These are phyloP conservation scores for Mesocentrotus franciscanus DNA, from an alignment of 53 echinoderm and acorn worm genomes.

Conservation along the genomic window DNA sequence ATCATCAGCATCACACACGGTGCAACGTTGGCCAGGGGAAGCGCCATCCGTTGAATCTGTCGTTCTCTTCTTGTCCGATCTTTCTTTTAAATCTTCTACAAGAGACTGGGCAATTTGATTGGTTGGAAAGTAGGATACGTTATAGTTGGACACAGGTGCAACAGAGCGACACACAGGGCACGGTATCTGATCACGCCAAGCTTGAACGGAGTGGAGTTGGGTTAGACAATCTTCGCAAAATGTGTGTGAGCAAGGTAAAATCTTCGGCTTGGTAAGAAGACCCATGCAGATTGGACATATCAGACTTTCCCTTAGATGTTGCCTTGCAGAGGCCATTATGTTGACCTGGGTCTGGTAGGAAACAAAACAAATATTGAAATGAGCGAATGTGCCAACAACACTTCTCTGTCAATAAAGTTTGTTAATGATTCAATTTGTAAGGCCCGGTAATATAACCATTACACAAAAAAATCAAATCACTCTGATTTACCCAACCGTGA, in stretches of 20 bases:
- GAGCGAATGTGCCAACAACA: too few species aligned
- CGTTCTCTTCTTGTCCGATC: background rate
- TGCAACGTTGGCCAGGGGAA: background rate
- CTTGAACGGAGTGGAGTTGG: background rate
- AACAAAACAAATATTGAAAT: too few species aligned
- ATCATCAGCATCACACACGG: background rate
- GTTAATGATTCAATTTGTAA: too few species aligned
- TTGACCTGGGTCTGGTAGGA: background rate
- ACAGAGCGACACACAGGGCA: slow-evolving; percentile 7
- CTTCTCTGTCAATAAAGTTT: too few species aligned
- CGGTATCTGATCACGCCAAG: background rate
- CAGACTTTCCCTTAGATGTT: background rate
- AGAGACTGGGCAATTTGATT: slow-evolving; percentile 6
- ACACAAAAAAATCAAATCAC: too few species aligned
- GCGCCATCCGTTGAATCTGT: background rate
- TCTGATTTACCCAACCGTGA: too few species aligned
- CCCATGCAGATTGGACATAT: slow-evolving; percentile 1
- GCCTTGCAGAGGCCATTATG: background rate
- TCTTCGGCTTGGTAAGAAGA: background rate
- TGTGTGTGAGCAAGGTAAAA: too few species aligned
- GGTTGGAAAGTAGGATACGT: slow-evolving; percentile 13
- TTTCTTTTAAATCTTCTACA: background rate
- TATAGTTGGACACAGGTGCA: background rate
- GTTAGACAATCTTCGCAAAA: slow-evolving; percentile 11
- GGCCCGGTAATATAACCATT: too few species aligned